Evolutionary conservation across 2,113 vertebrate genomes (phyloP).

Genomic region (Hoplias malabaricus): DNA sequence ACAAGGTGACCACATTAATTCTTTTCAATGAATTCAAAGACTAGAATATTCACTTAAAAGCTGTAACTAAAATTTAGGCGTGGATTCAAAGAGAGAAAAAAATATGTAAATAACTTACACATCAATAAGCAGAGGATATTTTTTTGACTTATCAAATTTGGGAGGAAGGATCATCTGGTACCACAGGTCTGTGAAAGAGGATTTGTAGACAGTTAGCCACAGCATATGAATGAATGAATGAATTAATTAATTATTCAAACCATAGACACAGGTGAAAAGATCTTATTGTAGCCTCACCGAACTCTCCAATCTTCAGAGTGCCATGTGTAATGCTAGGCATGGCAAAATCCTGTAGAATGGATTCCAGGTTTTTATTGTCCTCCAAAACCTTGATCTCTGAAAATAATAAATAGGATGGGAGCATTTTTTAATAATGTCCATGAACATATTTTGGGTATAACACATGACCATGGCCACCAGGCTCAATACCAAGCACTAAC

Average conservation of each 20-base stretch:
- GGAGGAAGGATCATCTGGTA: constrained; percentile 94
- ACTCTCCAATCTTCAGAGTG: constrained; percentile 64
- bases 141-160: constrained; percentile 85
- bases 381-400: constrained; percentile 79
- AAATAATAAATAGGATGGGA: neutral
- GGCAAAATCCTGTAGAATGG: constrained; percentile 72
- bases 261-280: neutral
- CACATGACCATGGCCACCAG: too few species aligned
- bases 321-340: constrained; percentile 78
- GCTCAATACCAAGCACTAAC: too few species aligned
- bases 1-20: too few species aligned
- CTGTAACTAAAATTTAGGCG: too few species aligned
- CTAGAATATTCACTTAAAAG: too few species aligned
- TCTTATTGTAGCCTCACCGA: constrained; percentile 73
- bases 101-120: constrained; percentile 78
- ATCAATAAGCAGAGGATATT: constrained; percentile 92
- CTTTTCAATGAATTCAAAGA: too few species aligned
- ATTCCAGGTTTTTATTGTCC: constrained; percentile 76
- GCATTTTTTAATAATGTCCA: neutral
- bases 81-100: neutral
- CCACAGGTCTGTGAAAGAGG: constrained; percentile 82
- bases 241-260: neutral
- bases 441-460: too few species aligned
- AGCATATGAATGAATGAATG: too few species aligned
- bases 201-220: neutral